Evolutionary conservation across 2,888 invertebrate species (phyloP).

Genomic region (Sthenelais limicola): DNA sequence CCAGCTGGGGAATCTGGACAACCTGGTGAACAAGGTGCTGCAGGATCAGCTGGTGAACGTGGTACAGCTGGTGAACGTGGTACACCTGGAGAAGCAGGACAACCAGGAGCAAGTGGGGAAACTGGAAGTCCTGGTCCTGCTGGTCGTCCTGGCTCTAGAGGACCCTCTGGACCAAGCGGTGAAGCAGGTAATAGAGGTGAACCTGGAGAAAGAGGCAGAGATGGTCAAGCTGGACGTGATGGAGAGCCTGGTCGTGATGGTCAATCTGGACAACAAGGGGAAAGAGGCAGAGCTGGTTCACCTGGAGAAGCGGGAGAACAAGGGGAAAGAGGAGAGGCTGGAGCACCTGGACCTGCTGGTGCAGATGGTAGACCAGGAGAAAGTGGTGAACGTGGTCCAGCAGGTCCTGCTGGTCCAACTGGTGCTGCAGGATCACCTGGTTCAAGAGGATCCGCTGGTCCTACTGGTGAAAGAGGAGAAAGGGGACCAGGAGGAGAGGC

Average conservation of each 20-base stretch:
- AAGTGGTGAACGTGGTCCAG: constrained; percentile 31
- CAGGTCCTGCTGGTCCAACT: too few species aligned
- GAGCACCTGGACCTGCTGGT: constrained; percentile 37
- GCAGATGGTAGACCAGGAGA: constrained; percentile 33
- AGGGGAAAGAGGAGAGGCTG: constrained; percentile 74
- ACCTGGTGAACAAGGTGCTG: constrained; percentile 58
- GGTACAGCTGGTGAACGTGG: constrained; percentile 51
- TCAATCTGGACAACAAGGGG: constrained; percentile 23
- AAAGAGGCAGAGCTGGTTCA: constrained; percentile 66
- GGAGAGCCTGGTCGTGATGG: constrained; percentile 47
- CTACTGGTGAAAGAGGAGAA: constrained; percentile 44
- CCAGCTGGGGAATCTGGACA: constrained; percentile 36
- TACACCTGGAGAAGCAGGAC: constrained; percentile 45
- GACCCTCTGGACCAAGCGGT: constrained; percentile 48
- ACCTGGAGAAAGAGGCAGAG: constrained; percentile 42
- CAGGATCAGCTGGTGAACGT: constrained; percentile 48
- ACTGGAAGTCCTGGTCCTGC: constrained; percentile 74
- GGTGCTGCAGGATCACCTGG: constrained; percentile 58
- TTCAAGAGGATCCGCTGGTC: constrained; percentile 49
- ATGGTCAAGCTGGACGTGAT: constrained; percentile 41
- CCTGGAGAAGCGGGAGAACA: constrained; percentile 77
- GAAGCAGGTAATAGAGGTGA: constrained; percentile 45
- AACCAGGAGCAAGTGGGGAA: constrained; percentile 71
- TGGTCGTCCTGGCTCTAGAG: constrained; percentile 46
- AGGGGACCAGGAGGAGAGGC: constrained; percentile 75